Percentiles rank a stretch among this genome's conserved stretches.
phyloP scores from a whole-genome alignment of 1,140 invertebrate species.

The Melanaphis sacchari region DNA sequence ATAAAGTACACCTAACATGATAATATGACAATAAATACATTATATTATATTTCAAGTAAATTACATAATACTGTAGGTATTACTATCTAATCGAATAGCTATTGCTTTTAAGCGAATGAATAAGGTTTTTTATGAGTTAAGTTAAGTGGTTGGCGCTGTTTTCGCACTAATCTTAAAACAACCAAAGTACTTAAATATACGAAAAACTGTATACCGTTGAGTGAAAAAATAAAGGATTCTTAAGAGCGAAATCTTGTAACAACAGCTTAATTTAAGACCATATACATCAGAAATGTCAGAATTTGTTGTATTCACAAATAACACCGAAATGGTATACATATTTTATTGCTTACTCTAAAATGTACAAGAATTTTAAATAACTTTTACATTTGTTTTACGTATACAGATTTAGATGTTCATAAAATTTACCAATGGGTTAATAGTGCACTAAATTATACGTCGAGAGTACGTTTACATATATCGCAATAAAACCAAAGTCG shows the following conservation, averaged over 20 bases:
- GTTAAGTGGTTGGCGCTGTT: slow-evolving; percentile 13
- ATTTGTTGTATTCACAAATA: slow-evolving; percentile 33
- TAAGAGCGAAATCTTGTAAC: slow-evolving; percentile 56
- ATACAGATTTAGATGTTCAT: slow-evolving; percentile 13
- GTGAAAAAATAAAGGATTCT: background rate
- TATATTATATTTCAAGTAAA: background rate
- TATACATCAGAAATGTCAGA: slow-evolving; percentile 25
- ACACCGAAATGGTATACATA: background rate
- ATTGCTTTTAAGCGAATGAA: background rate
- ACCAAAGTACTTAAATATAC: background rate
- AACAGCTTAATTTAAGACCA: slow-evolving; percentile 44
- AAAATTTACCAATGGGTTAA: background rate
- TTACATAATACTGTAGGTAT: background rate
- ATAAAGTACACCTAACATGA: background rate
- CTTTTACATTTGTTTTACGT: background rate
- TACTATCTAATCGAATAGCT: background rate
- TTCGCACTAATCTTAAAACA: slow-evolving; percentile 46
- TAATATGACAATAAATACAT: background rate
- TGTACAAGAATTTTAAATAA: background rate
- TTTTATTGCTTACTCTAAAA: slow-evolving; percentile 8
- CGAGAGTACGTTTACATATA: background rate
- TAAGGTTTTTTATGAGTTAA: background rate
- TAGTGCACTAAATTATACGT: slow-evolving; percentile 20
- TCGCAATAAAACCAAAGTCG: background rate
- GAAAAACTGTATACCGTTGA: background rate